Percentiles rank a stretch among this genome's conserved stretches.
Evolutionary conservation across 2,113 vertebrate species (phyloP).

Genomic region (Carollia perspicillata): DNA sequence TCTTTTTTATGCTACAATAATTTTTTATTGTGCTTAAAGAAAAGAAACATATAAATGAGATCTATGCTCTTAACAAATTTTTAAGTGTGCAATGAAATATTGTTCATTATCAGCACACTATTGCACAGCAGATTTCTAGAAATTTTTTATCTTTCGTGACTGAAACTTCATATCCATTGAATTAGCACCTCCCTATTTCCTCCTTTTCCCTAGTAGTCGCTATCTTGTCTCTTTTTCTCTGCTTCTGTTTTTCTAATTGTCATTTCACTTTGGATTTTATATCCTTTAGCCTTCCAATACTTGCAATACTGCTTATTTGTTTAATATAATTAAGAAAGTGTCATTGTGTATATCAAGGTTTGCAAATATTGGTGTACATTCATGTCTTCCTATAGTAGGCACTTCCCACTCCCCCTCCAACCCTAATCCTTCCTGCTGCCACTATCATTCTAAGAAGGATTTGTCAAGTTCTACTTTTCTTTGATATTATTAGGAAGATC

Average conservation of each 20-base stretch:
- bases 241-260: background rate
- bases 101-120: background rate
- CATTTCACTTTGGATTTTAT: background rate
- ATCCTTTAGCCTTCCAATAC: background rate
- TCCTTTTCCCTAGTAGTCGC: background rate
- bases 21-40: background rate
- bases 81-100: background rate
- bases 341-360: background rate
- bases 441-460: background rate
- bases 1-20: background rate
- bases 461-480: background rate
- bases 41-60: background rate
- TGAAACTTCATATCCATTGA: background rate
- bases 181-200: background rate
- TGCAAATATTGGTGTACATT: background rate
- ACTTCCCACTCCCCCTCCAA: rapidly evolving
- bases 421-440: background rate
- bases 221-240: background rate
- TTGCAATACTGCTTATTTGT: background rate
- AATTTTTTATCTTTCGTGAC: background rate
- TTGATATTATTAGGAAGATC: background rate
- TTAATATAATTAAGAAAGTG: background rate
- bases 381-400: background rate
- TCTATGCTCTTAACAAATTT: background rate
- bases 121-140: background rate